Conservation (phyloP, 1,140 invertebrate genomes). For the Bombyx mori region ASM3026992v2 NC_085133.1:3740001-3740500, state of each 20-base stretch:
- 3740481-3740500: slow-evolving; percentile 86
- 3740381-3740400: slow-evolving; percentile 74
- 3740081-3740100: slow-evolving; percentile 86
- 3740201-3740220: slow-evolving; percentile 86
- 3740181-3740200: slow-evolving; percentile 80
- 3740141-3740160: slow-evolving; percentile 85
- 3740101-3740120: slow-evolving; percentile 93
- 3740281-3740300: slow-evolving; percentile 96
- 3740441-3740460: slow-evolving; percentile 92
- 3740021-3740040: slow-evolving; percentile 83
- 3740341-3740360: slow-evolving; percentile 81
- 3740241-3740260: slow-evolving; percentile 84
- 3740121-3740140: slow-evolving; percentile 86
- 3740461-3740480: slow-evolving; percentile 87
- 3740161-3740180: slow-evolving; percentile 85
- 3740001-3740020: slow-evolving; percentile 71
- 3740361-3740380: slow-evolving; percentile 81
- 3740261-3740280: slow-evolving; percentile 92
- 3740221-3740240: slow-evolving; percentile 86
- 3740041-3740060: slow-evolving; percentile 92
- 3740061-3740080: slow-evolving; percentile 77
- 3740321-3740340: slow-evolving; percentile 75
- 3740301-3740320: slow-evolving; percentile 84
- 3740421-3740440: slow-evolving; percentile 93
- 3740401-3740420: slow-evolving; percentile 92